These are phyloP conservation scores for Sycobia sp. DNA, from an alignment of 1,140 invertebrate genomes.

Conservation along the genomic window DNA sequence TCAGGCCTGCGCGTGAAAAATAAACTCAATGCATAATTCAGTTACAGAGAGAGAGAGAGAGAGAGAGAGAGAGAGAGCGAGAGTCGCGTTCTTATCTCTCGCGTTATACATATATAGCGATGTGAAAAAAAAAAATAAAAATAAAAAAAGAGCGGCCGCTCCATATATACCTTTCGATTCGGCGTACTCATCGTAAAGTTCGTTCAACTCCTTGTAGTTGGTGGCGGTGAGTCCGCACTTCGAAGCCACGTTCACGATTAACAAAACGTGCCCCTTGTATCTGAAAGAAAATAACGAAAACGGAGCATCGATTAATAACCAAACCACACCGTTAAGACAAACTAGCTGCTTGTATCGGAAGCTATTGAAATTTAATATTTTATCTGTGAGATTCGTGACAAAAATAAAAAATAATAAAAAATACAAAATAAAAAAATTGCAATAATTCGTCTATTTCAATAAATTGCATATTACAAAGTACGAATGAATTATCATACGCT, in stretches of 20 bases:
- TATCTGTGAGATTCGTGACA: not conserved
- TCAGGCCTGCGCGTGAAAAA: slow-evolving; percentile 68
- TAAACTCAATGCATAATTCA: too few species aligned
- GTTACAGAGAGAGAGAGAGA: too few species aligned
- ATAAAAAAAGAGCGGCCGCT: too few species aligned
- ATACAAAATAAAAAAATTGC: too few species aligned
- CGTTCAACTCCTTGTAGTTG: slow-evolving; percentile 80
- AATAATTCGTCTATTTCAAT: too few species aligned
- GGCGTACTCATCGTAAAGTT: slow-evolving; percentile 76
- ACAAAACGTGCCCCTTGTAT: slow-evolving; percentile 74
- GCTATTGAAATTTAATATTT: not conserved
- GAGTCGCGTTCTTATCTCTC: too few species aligned
- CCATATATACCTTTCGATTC: slow-evolving; percentile 65
- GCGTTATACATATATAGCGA: too few species aligned
- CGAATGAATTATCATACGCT: not conserved
- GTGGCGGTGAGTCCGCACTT: slow-evolving; percentile 83
- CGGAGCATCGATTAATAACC: not conserved
- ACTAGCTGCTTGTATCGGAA: too few species aligned
- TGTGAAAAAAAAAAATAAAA: not conserved
- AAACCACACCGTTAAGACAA: not conserved
- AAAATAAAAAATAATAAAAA: too few species aligned
- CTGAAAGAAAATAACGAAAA: slow-evolving; percentile 38
- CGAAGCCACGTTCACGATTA: slow-evolving; percentile 89
- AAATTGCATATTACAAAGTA: not conserved
- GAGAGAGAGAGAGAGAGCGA: too few species aligned